A percentile compares a stretch with the other conserved stretches of the same genome.
Conservation (phyloP, 2,797 vertebrate species). For the Yasuhikotakia modesta region DNA sequence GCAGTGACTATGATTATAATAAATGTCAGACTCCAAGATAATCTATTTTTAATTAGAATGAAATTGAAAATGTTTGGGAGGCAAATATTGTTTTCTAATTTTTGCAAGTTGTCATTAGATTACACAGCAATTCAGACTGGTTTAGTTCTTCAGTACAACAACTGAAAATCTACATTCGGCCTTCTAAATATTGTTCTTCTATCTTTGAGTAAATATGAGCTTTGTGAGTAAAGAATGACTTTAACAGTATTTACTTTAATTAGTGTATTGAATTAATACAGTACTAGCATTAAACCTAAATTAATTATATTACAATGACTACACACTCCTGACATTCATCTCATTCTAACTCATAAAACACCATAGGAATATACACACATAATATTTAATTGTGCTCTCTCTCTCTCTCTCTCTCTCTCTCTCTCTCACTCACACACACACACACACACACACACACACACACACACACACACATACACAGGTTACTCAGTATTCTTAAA, state of each 20-base stretch:
- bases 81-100: conserved; percentile 46
- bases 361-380: too few species aligned
- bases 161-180: conserved; percentile 6
- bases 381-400: too few species aligned
- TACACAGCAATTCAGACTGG: conserved; percentile 55
- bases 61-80: conserved; percentile 72
- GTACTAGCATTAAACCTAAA: not conserved
- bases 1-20: conserved; percentile 71
- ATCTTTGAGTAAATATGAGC: not conserved
- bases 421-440: too few species aligned
- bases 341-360: not conserved
- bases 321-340: not conserved
- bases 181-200: conserved; percentile 4
- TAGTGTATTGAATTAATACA: too few species aligned
- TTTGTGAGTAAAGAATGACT: not conserved
- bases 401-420: too few species aligned
- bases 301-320: not conserved
- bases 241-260: not conserved
- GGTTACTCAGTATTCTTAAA: too few species aligned
- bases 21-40: conserved; percentile 66
- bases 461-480: not conserved
- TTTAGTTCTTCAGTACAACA: conserved; percentile 26
- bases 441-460: not conserved
- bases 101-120: conserved; percentile 62
- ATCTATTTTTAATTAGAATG: conserved; percentile 77